Base-by-base conservation (phyloP, 2,113 vertebrate genomes). In the Spea multiplicata region DNA sequence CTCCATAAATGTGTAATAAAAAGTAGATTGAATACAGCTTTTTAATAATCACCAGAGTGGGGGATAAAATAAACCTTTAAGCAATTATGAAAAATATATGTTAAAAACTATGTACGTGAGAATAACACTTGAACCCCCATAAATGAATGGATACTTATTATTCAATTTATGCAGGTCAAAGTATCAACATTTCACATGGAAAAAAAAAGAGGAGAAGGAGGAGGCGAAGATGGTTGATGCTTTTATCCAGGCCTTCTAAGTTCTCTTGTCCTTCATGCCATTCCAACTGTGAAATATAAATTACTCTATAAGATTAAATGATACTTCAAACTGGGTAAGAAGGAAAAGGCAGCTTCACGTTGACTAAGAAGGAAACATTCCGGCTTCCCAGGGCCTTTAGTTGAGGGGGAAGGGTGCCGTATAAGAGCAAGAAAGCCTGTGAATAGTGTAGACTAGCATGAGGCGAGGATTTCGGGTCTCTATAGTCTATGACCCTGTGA, bases 211-310 rank as follows among this genome's bases (percentile, higher is more conserved):
- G 77, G 45, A 71, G 61, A 48, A 59, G 55, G 55, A 12, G 14
- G 59, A 49, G 50, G 90, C 87, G 91, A 90, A 90, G 85, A 82
- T 66, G 30, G 84, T 82, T 84, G 82, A 86, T 84, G 84, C 82
- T 86, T 88, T 88, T 84, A 86, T 88, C 86, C 12, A 3, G 13
- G 45, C 13, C 71, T 66, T 49, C 45, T 73, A 46, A 59, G 44
- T 73, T 44, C 48, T 73, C 13, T 12, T 44, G 10, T 53, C 49
- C 47, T 52, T 71, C 87, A 86, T 82, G 83, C 82, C 83, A 92
- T 91, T 92, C 92, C 91, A 87, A 87, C 66, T 0, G 80, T 84
- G 83, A 91, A 88, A 89, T 91, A 92, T 91, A 92, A 91, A 93
- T 92, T 89, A 91, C 89, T 49, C 0, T 81, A 14, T 83, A 88